phyloP scores from a whole-genome alignment of 1,140 invertebrate genomes.

The Aphidius gifuensis region DNA sequence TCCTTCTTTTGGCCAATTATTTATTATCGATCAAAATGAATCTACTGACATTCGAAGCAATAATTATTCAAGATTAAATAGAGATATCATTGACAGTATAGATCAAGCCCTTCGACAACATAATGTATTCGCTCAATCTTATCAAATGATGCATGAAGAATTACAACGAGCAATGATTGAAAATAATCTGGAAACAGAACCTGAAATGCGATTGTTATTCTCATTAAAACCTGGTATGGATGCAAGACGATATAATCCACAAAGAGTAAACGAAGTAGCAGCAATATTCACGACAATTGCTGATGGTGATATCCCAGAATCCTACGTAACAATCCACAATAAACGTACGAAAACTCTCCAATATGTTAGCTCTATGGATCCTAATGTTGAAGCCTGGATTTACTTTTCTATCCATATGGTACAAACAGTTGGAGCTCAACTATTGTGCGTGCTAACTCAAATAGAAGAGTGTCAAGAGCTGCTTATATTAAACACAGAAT shows the following conservation, averaged over 20 bases:
- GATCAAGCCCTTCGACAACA: constrained; percentile 8
- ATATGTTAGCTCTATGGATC: neutral
- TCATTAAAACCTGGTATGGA: constrained; percentile 4
- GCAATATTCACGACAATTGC: constrained; percentile 10
- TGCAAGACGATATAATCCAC: neutral
- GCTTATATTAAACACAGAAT: neutral
- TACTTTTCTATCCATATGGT: constrained; percentile 9
- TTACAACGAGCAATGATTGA: neutral
- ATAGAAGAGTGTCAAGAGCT: neutral
- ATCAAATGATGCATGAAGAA: constrained; percentile 17
- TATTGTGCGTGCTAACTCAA: neutral
- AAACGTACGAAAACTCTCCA: neutral
- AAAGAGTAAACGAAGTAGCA: constrained; percentile 16
- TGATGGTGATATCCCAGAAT: constrained; percentile 12
- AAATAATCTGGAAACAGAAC: neutral
- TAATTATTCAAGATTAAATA: neutral
- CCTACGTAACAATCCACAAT: neutral
- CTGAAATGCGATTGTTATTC: constrained; percentile 8
- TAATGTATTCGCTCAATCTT: constrained; percentile 16
- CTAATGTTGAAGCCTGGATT: constrained; percentile 7
- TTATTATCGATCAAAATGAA: constrained; percentile 15
- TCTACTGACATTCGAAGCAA: neutral
- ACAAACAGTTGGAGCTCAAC: neutral
- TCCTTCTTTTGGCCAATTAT: constrained; percentile 18
- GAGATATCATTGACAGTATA: constrained; percentile 1